Evolutionary conservation across 2,888 invertebrate species (phyloP), one percentile per base, ranked within the genome.

Genomic region (Aleiodes leptofemur): DNA sequence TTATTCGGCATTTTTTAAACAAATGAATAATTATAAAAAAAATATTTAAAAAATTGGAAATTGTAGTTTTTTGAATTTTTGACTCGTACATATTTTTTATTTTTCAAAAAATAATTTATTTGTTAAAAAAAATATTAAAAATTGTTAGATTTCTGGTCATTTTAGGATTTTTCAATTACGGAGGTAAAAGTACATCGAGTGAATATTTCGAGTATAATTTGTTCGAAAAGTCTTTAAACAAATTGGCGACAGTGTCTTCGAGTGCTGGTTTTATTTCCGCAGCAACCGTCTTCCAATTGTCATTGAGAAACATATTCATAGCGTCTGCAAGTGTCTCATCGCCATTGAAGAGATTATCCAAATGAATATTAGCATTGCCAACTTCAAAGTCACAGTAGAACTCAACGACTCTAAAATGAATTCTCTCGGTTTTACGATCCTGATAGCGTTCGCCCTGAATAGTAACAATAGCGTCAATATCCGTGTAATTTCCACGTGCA

Each of bases 241-340:
- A 89, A 9, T 90, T 90, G 0, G 91, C 91, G 61, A 94, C 90
- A 0, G 92, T 91, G 72, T 92, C 92, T 84, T 95, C 94, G 84
- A 96, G 89, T 0, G 94, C 92, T 0, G 93, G 93, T 82, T 94
- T 94, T 4, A 96, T 91, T 83, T 96, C 95, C 38, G 92, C 92
- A 0, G 93, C 91, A 0, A 96, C 91, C 43, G 91, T 91, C 82
- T 92, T 91, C 95, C 95, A 96, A 86, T 96, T 95, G 64, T 95
- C 94, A 84, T 95, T 96, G 29, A 96, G 87, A 85, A 95, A 95
- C 43, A 92, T 88, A 86, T 96, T 96, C 94, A 95, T 94, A 1
- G 94, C 92, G 23, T 92, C 91, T 38, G 94, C 94, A 91, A 88
- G 81, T 0, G 79, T 82, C 48, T 82, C 78, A 69, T 96, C 94